These are phyloP conservation scores for Serrognathus titanus DNA, from an alignment of 2,888 invertebrate genomes.

Conservation along the genomic window DNA sequence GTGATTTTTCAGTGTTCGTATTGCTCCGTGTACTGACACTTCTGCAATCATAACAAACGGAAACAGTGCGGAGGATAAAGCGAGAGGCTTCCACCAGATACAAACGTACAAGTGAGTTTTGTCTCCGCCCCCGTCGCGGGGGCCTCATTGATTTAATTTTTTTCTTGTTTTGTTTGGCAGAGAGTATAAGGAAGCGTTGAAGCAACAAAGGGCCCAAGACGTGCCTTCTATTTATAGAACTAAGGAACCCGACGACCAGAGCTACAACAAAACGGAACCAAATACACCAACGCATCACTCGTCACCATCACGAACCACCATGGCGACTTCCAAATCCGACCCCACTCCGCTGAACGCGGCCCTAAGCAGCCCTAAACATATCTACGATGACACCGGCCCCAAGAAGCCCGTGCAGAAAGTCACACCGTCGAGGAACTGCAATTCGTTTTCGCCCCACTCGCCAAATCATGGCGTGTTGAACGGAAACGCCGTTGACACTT, in stretches of 20 bases:
- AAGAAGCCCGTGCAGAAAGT: conserved; percentile 78
- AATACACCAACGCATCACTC: conserved; percentile 52
- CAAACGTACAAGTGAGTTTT: conserved; percentile 71
- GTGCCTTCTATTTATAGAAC: conserved; percentile 66
- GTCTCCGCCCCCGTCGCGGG: not conserved
- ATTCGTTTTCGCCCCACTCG: conserved; percentile 32
- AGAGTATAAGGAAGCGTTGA: conserved; percentile 87
- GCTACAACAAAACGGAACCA: conserved; percentile 51
- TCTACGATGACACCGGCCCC: conserved; percentile 53
- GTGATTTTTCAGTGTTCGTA: conserved; percentile 47
- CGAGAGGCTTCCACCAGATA: conserved; percentile 64
- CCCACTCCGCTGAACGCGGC: conserved; percentile 51
- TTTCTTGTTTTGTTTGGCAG: conserved; percentile 44
- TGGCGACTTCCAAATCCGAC: conserved; percentile 50
- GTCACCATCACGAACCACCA: conserved; percentile 43
- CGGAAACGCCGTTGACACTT: conserved; percentile 30
- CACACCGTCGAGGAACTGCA: conserved; percentile 66
- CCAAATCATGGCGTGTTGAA: conserved; percentile 20
- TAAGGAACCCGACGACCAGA: conserved; percentile 58
- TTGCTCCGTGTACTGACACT: conserved; percentile 56
- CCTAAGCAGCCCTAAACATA: conserved; percentile 54
- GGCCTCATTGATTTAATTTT: conserved; percentile 23
- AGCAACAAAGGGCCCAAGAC: conserved; percentile 80
- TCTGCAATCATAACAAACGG: conserved; percentile 36
- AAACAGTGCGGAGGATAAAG: conserved; percentile 64